Evolutionary conservation across 2,888 invertebrate genomes (phyloP).

Genomic region (Phortica magna): DNA sequence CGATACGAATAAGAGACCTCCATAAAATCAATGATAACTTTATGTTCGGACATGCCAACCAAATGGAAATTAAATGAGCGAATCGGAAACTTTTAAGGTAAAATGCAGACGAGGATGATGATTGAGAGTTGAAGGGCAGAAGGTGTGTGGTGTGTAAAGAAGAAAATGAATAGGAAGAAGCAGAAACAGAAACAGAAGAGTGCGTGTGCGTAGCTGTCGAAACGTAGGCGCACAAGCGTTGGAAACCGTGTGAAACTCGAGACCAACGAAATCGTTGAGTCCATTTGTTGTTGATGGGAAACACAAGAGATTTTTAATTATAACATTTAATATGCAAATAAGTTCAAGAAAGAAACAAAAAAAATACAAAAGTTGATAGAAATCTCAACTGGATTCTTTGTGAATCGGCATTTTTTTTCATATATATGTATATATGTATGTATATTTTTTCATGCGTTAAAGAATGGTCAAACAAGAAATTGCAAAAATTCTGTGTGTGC

Average conservation of each 20-base stretch:
- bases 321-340: constrained; percentile 34
- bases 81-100: constrained; percentile 22
- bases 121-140: not conserved
- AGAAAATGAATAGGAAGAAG: not conserved
- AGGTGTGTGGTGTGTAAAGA: not conserved
- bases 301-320: constrained; percentile 21
- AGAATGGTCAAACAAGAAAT: not conserved
- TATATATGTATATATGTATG: not conserved
- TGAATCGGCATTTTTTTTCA: not conserved
- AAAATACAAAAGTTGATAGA: not conserved
- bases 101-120: not conserved
- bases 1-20: constrained; percentile 10
- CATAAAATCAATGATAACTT: constrained; percentile 35
- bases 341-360: constrained; percentile 15
- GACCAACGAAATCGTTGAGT: constrained; percentile 10
- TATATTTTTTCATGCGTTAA: not conserved
- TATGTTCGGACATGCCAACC: constrained; percentile 16
- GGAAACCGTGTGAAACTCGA: constrained; percentile 15
- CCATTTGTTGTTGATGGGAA: not conserved
- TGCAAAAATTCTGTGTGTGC: not conserved
- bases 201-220: constrained; percentile 4
- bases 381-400: not conserved
- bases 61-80: constrained; percentile 28
- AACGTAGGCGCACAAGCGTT: not conserved
- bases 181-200: not conserved